Base-by-base conservation (phyloP, 2,888 invertebrate species). In the Prosopocoilus inquinatus region DNA sequence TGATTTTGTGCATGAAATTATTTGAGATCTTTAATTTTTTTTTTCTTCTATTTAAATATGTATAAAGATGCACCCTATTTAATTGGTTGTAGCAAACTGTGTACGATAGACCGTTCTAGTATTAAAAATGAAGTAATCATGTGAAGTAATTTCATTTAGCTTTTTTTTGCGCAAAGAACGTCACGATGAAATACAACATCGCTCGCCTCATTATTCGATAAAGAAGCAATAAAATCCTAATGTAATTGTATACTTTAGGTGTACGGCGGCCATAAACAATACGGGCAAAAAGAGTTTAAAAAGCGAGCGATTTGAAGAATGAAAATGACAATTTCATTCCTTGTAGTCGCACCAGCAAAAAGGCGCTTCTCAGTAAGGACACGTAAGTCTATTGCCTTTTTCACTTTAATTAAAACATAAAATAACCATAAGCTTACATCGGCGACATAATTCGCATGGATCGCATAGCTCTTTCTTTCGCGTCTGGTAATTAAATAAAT, bases 341-440 rank as follows among this genome's bases (percentile, higher is more conserved):
- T 57, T 66, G 71, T 70, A 64, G 58, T 59, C 55, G 51, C 64
- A n/a, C 16, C 41, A 41, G 41, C 41, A 53, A 61, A 63, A 63
- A 60, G 53, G 48, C 50, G 55, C 54, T 63, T 63, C 61, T 53
- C 52, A 47, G 63, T 63, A 63, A 47, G 38, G 55, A 52, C 59
- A 53, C 45, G 57, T 50, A 67, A 66, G 64, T 65, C 70, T 67
- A 70, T 72, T 70, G 69, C 68, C 70, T 72, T 72, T 72, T 73
- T 73, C 70, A 59, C 66, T 68, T 73, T 74, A 74, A 74, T 74
- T 74, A 74, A 73, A 73, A 73, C 72, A 73, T 73, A 73, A 73
- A 74, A 73, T 72, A 68, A 69, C 68, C 67, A 67, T 70, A 71
- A 69, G 69, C 67, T 55, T 60, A 59, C 57, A 63, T 63, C 54